Conservation (phyloP, 2,888 invertebrate species). For the Rambutsinella grinnellia region DNA sequence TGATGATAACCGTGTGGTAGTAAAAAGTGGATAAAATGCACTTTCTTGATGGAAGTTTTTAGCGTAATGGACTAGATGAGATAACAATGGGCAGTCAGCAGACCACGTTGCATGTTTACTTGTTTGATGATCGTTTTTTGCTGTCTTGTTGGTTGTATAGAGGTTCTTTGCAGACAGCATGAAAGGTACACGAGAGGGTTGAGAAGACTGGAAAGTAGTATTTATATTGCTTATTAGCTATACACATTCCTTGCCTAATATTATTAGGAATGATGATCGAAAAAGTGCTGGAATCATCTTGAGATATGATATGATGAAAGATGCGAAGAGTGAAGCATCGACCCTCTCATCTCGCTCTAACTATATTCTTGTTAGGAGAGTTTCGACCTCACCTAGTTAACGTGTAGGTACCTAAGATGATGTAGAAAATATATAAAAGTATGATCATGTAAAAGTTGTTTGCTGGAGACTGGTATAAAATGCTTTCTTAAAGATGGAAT, state of each 20-base stretch:
- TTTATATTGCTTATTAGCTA: slow-evolving; percentile 24
- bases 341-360: slow-evolving; percentile 51
- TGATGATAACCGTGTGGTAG: not conserved
- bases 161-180: too few relatives aligned
- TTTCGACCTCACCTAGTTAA: slow-evolving; percentile 58
- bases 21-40: slow-evolving; percentile 17
- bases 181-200: too few relatives aligned
- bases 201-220: slow-evolving; percentile 12
- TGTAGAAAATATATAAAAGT: slow-evolving; percentile 8
- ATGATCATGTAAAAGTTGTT: too few relatives aligned
- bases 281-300: slow-evolving; percentile 56
- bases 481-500: slow-evolving; percentile 27
- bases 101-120: slow-evolving; percentile 41
- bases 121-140: not conserved
- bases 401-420: slow-evolving; percentile 48
- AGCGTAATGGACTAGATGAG: slow-evolving; percentile 28
- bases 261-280: slow-evolving; percentile 49
- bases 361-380: slow-evolving; percentile 54
- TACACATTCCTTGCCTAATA: slow-evolving; percentile 8
- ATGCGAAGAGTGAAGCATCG: slow-evolving; percentile 50
- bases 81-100: slow-evolving; percentile 32
- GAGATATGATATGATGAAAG: slow-evolving; percentile 59
- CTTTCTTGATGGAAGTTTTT: slow-evolving; percentile 10
- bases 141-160: not conserved
- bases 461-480: not conserved